These are phyloP conservation scores for Adelges cooleyi DNA, from an alignment of 1,140 invertebrate genomes.

Conservation along the genomic window DNA sequence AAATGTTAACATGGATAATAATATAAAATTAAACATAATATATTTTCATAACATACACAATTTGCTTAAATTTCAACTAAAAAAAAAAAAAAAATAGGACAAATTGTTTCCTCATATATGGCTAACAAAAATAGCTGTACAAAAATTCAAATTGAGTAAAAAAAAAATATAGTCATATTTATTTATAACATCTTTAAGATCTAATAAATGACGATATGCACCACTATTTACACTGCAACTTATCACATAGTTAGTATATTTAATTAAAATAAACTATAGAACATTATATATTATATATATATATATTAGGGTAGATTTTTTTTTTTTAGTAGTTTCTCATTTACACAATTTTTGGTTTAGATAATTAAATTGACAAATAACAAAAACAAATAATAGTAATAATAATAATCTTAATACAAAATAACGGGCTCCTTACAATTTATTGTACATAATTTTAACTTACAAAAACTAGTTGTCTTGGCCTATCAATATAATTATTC, in stretches of 20 bases:
- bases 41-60: conserved; percentile 6
- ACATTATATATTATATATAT: conserved; percentile 2
- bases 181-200: conserved; percentile 10
- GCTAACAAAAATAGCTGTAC: conserved; percentile 27
- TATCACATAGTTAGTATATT: conserved; percentile 23
- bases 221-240: conserved; percentile 26
- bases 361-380: conserved; percentile 18
- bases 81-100: conserved; percentile 10
- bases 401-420: conserved; percentile 8
- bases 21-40: conserved; percentile 17
- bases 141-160: conserved; percentile 25
- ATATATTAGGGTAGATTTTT: no score
- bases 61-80: not conserved
- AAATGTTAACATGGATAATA: conserved; percentile 25
- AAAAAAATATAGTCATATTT: conserved; percentile 27
- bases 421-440: conserved; percentile 1
- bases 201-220: conserved; percentile 23
- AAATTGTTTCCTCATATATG: not conserved
- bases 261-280: conserved; percentile 22
- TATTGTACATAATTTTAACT: no score
- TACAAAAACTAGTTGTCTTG: no score
- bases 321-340: not conserved
- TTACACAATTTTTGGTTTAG: conserved; percentile 19
- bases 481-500: not conserved
- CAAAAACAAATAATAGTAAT: conserved; percentile 26